These are phyloP conservation scores for Chelon labrosus DNA, from an alignment of 2,797 vertebrate genomes.

Conservation along the genomic window DNA sequence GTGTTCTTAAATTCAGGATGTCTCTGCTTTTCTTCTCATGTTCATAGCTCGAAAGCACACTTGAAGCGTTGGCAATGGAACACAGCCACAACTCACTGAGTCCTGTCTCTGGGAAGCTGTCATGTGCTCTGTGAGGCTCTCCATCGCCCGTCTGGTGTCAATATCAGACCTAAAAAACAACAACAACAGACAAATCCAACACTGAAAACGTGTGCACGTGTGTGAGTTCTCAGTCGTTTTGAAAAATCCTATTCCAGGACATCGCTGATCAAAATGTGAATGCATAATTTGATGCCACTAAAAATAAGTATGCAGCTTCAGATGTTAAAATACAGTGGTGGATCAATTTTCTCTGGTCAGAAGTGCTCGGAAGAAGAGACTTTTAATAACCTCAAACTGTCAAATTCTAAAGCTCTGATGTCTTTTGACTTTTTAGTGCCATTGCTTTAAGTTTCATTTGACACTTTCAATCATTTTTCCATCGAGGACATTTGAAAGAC, in stretches of 20 bases:
- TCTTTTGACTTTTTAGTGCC: conserved; percentile 30
- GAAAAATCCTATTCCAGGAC: conserved; percentile 34
- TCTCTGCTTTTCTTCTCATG: conserved; percentile 17
- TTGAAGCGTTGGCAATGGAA: conserved; percentile 35
- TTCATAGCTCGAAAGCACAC: conserved; percentile 8
- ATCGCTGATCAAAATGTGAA: conserved; percentile 49
- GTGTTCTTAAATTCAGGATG: conserved; percentile 23
- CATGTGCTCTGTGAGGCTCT: conserved; percentile 87
- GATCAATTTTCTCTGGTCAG: conserved; percentile 55
- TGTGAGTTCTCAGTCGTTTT: conserved; percentile 6
- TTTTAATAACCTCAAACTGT: conserved; percentile 70
- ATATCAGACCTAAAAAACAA: conserved; percentile 86
- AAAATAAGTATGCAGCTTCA: conserved; percentile 41
- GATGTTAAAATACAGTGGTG: conserved; percentile 40
- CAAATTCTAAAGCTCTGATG: conserved; percentile 49
- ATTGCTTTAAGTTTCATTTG: neutral
- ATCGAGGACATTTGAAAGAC: conserved; percentile 42
- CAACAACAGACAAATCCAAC: conserved; percentile 41
- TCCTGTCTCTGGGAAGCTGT: conserved; percentile 85
- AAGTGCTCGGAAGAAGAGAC: conserved; percentile 2
- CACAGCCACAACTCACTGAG: conserved; percentile 84
- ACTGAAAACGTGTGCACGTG: conserved; percentile 36
- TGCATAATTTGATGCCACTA: conserved; percentile 34
- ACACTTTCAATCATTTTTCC: conserved; percentile 31
- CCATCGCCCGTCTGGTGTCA: conserved; percentile 89